Conservation (phyloP, 2,797 vertebrate genomes). For the Coilia nasus region DNA sequence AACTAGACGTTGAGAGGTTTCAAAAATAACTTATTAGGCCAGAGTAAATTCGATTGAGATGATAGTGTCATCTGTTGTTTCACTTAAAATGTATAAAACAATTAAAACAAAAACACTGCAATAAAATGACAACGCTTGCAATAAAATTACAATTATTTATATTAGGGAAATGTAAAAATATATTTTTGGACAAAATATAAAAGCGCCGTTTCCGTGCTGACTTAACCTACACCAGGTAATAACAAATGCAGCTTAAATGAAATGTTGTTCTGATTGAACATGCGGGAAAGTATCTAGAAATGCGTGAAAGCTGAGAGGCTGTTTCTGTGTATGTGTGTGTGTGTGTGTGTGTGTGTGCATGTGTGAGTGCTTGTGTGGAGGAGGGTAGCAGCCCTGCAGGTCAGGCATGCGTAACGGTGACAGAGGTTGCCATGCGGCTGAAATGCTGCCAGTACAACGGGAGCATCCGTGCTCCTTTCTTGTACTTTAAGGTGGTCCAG, state of each 20-base stretch:
- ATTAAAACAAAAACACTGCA: neutral
- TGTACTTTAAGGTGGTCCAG: constrained; percentile 64
- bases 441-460: constrained; percentile 61
- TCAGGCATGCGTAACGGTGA: constrained; percentile 25
- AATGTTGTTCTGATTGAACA: too few relatives aligned
- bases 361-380: neutral
- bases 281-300: neutral
- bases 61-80: neutral
- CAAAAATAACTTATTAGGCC: too few relatives aligned
- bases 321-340: too few relatives aligned
- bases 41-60: too few relatives aligned
- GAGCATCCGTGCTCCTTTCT: constrained; percentile 51
- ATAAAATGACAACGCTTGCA: neutral
- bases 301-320: neutral
- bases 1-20: too few relatives aligned
- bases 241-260: too few relatives aligned
- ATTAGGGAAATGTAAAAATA: neutral
- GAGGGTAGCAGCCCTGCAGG: neutral
- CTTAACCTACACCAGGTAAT: too few relatives aligned
- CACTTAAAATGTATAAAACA: neutral
- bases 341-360: neutral
- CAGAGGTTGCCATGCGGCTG: constrained; percentile 55
- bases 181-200: too few relatives aligned
- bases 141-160: neutral
- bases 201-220: too few relatives aligned